Conservation (phyloP, 2,888 invertebrate species). For the Temnothorax ravouxi region DNA sequence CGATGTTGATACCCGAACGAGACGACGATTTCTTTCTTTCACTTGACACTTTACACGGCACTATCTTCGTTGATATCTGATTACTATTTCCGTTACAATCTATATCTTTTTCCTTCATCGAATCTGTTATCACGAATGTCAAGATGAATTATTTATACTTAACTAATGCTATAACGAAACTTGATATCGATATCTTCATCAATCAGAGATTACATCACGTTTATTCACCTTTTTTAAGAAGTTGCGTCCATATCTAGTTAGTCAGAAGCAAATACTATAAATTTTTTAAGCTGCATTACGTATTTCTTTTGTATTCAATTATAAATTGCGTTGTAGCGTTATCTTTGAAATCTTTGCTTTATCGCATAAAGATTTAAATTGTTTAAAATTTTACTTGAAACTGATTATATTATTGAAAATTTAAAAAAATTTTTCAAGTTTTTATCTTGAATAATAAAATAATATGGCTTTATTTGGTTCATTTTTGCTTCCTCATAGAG, state of each 20-base stretch:
- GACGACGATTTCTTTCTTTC: conserved; percentile 59
- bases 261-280: neutral
- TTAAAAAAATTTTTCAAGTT: neutral
- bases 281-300: neutral
- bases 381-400: neutral
- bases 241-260: neutral
- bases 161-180: neutral
- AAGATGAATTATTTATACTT: conserved; percentile 4
- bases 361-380: neutral
- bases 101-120: neutral
- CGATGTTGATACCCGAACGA: conserved; percentile 57
- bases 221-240: neutral
- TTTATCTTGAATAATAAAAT: no score
- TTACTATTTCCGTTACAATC: conserved; percentile 39
- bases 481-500: no score
- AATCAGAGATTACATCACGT: neutral
- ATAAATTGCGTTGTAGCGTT: neutral
- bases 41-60: neutral
- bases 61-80: conserved; percentile 48
- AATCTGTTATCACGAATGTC: neutral
- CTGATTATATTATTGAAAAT: neutral
- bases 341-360: neutral
- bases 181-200: conserved; percentile 8
- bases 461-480: neutral
- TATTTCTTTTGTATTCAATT: neutral